phyloP scores from a whole-genome alignment of 2,888 invertebrate species.

The Caenorhabditis sp. region DNA sequence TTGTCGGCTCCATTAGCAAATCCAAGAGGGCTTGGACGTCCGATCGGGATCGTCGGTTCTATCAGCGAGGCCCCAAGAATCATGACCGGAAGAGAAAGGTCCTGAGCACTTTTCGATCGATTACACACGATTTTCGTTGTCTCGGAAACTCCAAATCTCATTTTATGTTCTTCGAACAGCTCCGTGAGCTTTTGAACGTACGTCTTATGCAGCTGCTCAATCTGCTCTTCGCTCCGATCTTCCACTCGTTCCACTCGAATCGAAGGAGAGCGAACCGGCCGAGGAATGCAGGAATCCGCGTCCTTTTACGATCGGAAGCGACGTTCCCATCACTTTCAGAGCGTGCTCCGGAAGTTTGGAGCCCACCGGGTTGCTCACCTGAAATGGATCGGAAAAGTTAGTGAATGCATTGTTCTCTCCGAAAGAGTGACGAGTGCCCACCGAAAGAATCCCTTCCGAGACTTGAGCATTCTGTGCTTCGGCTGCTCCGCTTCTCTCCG shows the following conservation, averaged over 20 bases:
- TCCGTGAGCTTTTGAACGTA: conserved; percentile 85
- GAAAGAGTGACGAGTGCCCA: conserved; percentile 70
- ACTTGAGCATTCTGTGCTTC: conserved; percentile 87
- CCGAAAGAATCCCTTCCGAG: conserved; percentile 21
- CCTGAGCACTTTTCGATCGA: no score
- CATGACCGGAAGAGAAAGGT: no score
- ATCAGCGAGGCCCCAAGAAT: no score
- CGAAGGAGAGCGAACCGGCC: conserved; percentile 88
- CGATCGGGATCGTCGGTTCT: no score
- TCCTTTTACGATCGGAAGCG: conserved; percentile 80
- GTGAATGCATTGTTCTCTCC: conserved; percentile 80
- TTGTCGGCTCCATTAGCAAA: no score
- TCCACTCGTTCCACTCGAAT: conserved; percentile 85
- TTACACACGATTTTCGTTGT: no score
- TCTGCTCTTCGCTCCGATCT: conserved; percentile 86
- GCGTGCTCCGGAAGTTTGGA: conserved; percentile 59
- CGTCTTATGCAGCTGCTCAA: conserved; percentile 86
- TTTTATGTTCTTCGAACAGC: conserved; percentile 90
- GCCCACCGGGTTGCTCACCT: conserved; percentile 56
- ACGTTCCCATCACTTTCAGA: conserved; percentile 78
- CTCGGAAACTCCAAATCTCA: no score
- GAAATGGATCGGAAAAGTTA: conserved; percentile 69
- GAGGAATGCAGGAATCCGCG: conserved; percentile 90
- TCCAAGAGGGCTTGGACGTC: no score
- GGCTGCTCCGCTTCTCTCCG: conserved; percentile 85